phyloP scores from a whole-genome alignment of 2,113 vertebrate genomes.

The Marmota flaviventris region DNA sequence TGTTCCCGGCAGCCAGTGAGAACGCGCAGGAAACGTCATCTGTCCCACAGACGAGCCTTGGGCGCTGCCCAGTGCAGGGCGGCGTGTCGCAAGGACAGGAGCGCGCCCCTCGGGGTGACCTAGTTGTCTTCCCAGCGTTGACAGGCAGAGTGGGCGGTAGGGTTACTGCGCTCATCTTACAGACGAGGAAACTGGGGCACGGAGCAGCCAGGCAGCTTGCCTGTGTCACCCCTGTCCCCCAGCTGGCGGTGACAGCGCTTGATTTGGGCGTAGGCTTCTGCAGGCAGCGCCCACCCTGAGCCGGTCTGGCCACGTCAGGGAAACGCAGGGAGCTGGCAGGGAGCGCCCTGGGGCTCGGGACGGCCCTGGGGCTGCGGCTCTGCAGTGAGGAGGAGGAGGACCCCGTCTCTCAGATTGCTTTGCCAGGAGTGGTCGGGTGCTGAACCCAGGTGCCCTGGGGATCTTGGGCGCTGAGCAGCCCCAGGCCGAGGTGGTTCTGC shows the following conservation, averaged over 20 bases:
- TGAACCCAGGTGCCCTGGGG: background rate
- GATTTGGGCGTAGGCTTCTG: accelerated
- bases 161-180: background rate
- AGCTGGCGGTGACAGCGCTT: accelerated
- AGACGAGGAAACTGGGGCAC: slow-evolving; percentile 29
- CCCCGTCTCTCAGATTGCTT: background rate
- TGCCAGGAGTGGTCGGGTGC: background rate
- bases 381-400: no score
- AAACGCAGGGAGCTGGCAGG: background rate
- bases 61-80: accelerated
- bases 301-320: accelerated
- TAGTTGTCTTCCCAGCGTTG: background rate
- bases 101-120: background rate
- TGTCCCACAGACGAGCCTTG: background rate
- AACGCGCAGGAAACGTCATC: background rate
- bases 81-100: accelerated
- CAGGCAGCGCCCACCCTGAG: background rate
- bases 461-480: background rate
- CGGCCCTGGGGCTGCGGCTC: accelerated
- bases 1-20: background rate
- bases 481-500: background rate
- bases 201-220: background rate
- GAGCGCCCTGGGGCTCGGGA: background rate
- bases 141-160: background rate
- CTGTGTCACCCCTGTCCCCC: background rate